A percentile compares a stretch with the other conserved stretches of the same genome.
Evolutionary conservation across 2,797 vertebrate species (phyloP).

Genomic region (Ficedula albicollis): DNA sequence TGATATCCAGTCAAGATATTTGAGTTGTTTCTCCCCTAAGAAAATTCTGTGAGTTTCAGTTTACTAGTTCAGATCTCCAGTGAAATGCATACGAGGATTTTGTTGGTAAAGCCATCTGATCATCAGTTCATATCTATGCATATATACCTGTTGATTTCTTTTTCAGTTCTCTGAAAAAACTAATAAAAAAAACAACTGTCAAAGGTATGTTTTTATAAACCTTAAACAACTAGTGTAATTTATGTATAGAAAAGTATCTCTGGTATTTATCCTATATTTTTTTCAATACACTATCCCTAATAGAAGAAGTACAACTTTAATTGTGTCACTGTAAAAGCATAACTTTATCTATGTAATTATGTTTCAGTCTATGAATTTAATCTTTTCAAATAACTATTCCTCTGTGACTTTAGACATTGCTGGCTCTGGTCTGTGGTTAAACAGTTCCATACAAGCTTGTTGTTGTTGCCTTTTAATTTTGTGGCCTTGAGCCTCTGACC

Average conservation of each 20-base stretch:
- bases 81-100: background rate
- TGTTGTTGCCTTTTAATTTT: slow-evolving; percentile 67
- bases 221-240: background rate
- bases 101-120: background rate
- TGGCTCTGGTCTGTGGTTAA: slow-evolving; percentile 35
- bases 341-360: background rate
- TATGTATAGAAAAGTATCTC: background rate
- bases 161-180: background rate
- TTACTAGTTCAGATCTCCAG: background rate
- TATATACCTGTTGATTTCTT: background rate
- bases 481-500: slow-evolving; percentile 67
- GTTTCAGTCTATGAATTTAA: background rate
- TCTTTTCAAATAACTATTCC: slow-evolving; percentile 14
- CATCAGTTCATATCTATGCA: background rate
- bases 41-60: background rate
- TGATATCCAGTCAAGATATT: slow-evolving; percentile 66
- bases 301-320: background rate
- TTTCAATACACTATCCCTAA: background rate
- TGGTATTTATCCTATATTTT: background rate
- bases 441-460: slow-evolving; percentile 25
- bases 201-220: background rate
- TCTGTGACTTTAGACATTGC: slow-evolving; percentile 1
- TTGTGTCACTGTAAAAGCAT: background rate
- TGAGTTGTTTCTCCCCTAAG: slow-evolving; percentile 66
- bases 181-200: background rate